These are phyloP conservation scores for Ennomos fuscantarius DNA, from an alignment of 2,888 invertebrate genomes.

Conservation along the genomic window DNA sequence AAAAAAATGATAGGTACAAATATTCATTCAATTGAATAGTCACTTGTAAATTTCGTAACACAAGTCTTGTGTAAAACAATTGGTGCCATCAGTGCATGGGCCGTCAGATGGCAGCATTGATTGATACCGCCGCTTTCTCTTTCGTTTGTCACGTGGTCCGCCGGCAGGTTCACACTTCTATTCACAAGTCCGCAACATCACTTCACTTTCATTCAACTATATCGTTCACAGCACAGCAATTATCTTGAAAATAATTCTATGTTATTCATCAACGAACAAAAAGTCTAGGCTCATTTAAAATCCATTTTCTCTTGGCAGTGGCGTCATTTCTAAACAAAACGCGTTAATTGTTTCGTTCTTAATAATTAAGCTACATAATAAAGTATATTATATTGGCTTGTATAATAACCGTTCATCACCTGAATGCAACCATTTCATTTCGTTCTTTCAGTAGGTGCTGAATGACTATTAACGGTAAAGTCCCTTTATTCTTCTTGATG, in stretches of 20 bases:
- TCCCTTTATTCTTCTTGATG: no score
- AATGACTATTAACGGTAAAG: no score
- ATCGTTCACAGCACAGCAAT: constrained; percentile 1
- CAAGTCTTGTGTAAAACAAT: no score
- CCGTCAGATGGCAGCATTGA: constrained; percentile 27
- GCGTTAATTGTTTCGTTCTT: constrained; percentile 8
- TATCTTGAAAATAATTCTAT: constrained; percentile 10
- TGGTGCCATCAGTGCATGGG: neutral
- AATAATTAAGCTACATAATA: neutral
- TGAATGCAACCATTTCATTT: no score
- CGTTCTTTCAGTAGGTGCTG: no score
- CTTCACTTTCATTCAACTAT: constrained; percentile 36
- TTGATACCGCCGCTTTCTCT: constrained; percentile 35
- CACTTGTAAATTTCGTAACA: no score
- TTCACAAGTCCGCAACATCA: constrained; percentile 30
- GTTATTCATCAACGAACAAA: constrained; percentile 16
- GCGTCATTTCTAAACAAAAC: constrained; percentile 10
- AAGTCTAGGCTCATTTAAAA: constrained; percentile 5
- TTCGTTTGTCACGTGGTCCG: constrained; percentile 23
- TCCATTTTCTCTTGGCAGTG: constrained; percentile 12
- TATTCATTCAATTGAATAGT: no score
- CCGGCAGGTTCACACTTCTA: constrained; percentile 22
- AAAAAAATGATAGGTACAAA: no score
- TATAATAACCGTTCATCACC: neutral
- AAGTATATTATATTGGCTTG: neutral